Evolutionary conservation across 2,113 vertebrate species (phyloP).

Genomic region (Chaetodon auriga): DNA sequence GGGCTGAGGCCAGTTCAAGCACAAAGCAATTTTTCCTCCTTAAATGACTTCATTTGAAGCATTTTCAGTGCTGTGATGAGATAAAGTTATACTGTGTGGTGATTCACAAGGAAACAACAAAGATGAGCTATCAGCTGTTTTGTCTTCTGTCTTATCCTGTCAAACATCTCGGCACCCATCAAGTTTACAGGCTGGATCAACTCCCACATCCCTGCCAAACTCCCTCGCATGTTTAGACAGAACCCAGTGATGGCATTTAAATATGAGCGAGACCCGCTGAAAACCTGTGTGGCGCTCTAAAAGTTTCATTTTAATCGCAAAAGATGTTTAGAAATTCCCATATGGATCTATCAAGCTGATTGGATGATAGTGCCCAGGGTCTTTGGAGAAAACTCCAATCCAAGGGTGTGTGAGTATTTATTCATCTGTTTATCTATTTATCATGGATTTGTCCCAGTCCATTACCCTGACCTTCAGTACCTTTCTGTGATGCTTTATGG

Average conservation of each 20-base stretch:
- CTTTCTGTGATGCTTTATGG: neutral
- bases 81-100: neutral
- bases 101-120: neutral
- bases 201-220: neutral
- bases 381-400: no score
- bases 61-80: neutral
- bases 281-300: neutral
- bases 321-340: no score
- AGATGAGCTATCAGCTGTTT: neutral
- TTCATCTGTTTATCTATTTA: neutral
- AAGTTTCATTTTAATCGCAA: neutral
- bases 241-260: neutral
- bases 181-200: neutral
- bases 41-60: neutral
- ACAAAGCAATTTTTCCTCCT: neutral
- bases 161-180: neutral
- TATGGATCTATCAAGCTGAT: no score
- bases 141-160: neutral
- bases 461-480: conserved; percentile 16
- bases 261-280: neutral
- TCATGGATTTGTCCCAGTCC: conserved; percentile 33
- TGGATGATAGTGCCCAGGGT: no score
- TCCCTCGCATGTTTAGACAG: neutral
- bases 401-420: neutral
- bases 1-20: no score